Conservation (phyloP, 2,113 vertebrate genomes). For the Neolamprologus devosi region DNA sequence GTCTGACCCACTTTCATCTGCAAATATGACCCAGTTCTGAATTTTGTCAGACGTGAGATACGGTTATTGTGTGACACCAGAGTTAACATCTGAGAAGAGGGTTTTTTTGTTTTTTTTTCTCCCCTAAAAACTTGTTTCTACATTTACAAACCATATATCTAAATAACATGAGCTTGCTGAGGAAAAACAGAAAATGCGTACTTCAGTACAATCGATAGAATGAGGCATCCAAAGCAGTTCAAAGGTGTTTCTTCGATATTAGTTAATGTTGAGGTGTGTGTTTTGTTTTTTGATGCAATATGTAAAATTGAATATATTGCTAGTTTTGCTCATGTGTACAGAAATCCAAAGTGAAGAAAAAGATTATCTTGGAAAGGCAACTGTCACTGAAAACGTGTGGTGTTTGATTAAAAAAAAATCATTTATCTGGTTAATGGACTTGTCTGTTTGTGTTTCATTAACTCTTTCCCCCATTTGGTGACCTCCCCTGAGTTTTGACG, state of each 20-base stretch:
- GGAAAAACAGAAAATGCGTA: not conserved
- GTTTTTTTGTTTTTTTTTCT: accelerated
- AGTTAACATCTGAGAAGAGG: not conserved
- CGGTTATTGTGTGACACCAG: not conserved
- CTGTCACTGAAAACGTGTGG: not conserved
- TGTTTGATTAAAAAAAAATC: not conserved
- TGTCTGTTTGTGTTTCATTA: not conserved
- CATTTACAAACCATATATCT: not conserved
- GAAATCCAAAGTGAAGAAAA: not conserved
- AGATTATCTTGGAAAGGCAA: not conserved
- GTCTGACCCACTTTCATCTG: not conserved
- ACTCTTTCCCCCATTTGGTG: accelerated
- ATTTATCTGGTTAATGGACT: slow-evolving; percentile 2
- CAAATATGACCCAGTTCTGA: not conserved
- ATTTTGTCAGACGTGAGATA: not conserved
- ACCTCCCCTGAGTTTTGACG: not conserved
- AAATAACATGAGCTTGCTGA: not conserved
- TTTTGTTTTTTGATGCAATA: not conserved
- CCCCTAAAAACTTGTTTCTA: not conserved
- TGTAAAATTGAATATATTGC: not conserved
- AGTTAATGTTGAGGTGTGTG: not conserved
- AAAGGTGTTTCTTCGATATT: not conserved
- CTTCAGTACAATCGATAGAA: not conserved
- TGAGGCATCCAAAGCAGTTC: not conserved
- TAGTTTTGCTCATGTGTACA: not conserved